These are phyloP conservation scores for Leucophora obtusa DNA, from an alignment of 2,888 invertebrate genomes.

Conservation along the genomic window DNA sequence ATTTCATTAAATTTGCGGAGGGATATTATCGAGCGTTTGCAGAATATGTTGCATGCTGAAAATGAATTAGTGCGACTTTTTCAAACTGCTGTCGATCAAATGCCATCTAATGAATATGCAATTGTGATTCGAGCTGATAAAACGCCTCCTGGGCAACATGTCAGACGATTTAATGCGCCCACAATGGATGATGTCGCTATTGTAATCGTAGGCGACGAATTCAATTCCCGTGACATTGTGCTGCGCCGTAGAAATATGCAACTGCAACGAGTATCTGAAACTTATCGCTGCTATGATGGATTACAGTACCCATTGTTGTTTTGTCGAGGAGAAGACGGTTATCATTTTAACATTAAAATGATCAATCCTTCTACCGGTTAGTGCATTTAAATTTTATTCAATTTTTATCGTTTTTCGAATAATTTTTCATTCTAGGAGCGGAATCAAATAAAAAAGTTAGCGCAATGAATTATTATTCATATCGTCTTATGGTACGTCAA, in stretches of 20 bases:
- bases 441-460: too few relatives aligned
- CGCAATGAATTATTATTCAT: neutral
- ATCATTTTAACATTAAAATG: too few relatives aligned
- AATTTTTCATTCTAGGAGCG: too few relatives aligned
- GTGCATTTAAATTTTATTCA: too few relatives aligned
- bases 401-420: too few relatives aligned
- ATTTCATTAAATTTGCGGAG: too few relatives aligned
- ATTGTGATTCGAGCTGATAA: too few relatives aligned
- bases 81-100: slow-evolving; percentile 66
- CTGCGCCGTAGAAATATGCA: slow-evolving; percentile 64
- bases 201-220: slow-evolving; percentile 72
- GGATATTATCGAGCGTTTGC: slow-evolving; percentile 20
- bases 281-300: slow-evolving; percentile 64
- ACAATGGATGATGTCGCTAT: slow-evolving; percentile 74
- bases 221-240: slow-evolving; percentile 72
- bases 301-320: slow-evolving; percentile 69
- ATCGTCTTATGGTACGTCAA: slow-evolving; percentile 34
- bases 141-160: too few relatives aligned
- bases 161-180: slow-evolving; percentile 69
- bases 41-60: slow-evolving; percentile 66
- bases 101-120: too few relatives aligned
- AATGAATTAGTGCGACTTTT: slow-evolving; percentile 71
- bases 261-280: slow-evolving; percentile 63
- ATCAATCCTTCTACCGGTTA: too few relatives aligned
- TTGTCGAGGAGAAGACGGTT: too few relatives aligned